Evolutionary conservation across 2,888 invertebrate species (phyloP).

Genomic region (Limenitis camilla): DNA sequence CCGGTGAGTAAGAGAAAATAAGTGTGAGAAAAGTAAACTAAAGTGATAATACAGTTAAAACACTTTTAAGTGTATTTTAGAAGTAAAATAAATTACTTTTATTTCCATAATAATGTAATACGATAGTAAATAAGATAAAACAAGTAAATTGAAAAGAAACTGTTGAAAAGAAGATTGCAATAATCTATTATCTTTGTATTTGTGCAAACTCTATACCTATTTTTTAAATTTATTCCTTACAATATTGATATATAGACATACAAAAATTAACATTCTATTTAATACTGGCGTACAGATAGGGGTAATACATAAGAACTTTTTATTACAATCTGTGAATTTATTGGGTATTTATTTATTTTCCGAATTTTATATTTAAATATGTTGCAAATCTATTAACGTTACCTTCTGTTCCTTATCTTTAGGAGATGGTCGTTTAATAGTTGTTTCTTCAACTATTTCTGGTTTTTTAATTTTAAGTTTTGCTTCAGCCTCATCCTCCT

Average conservation of each 20-base stretch:
- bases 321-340: constrained; percentile 48
- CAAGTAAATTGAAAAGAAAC: no score
- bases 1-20: constrained; percentile 38
- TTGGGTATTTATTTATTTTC: constrained; percentile 10
- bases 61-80: neutral
- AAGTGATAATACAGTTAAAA: constrained; percentile 2
- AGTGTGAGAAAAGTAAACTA: constrained; percentile 20
- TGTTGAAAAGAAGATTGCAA: no score
- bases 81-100: neutral
- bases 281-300: constrained; percentile 34
- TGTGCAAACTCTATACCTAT: no score
- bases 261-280: constrained; percentile 49
- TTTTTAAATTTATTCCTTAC: neutral
- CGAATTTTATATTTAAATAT: neutral
- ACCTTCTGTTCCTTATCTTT: constrained; percentile 39
- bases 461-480: constrained; percentile 66
- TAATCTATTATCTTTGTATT: no score
- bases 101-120: neutral
- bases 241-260: constrained; percentile 43
- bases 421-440: constrained; percentile 57
- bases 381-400: neutral
- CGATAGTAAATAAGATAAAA: no score
- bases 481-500: constrained; percentile 66
- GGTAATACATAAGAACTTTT: constrained; percentile 35
- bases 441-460: constrained; percentile 63